Conservation (phyloP, 2,888 invertebrate genomes). For the Thyatira batis region DNA sequence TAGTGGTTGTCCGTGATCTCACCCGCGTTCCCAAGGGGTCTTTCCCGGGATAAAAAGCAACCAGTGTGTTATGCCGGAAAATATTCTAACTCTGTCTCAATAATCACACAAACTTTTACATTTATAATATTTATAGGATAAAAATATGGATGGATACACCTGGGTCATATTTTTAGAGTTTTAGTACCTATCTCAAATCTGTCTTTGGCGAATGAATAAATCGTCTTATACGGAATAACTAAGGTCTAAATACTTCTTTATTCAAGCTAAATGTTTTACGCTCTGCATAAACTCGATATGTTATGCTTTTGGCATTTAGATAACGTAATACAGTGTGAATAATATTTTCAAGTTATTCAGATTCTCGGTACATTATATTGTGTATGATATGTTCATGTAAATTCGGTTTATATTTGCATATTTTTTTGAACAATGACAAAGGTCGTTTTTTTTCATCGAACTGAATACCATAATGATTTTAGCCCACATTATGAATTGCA, state of each 20-base stretch:
- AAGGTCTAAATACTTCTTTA: not conserved
- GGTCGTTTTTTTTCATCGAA: not conserved
- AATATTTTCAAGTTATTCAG: not conserved
- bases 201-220: too few relatives aligned
- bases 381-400: not conserved
- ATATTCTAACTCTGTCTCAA: too few relatives aligned
- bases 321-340: not conserved
- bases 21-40: too few relatives aligned
- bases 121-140: too few relatives aligned
- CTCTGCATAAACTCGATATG: not conserved
- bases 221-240: not conserved
- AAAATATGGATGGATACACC: too few relatives aligned
- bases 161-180: too few relatives aligned
- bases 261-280: not conserved
- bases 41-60: too few relatives aligned
- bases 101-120: too few relatives aligned
- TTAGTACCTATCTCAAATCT: too few relatives aligned
- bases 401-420: not conserved
- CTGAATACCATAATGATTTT: not conserved
- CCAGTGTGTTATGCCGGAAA: too few relatives aligned
- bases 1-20: too few relatives aligned
- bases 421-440: not conserved
- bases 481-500: not conserved
- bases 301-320: not conserved
- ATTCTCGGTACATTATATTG: not conserved